Evolutionary conservation across 2,888 invertebrate genomes (phyloP).

Genomic region (Volucella inflata): DNA sequence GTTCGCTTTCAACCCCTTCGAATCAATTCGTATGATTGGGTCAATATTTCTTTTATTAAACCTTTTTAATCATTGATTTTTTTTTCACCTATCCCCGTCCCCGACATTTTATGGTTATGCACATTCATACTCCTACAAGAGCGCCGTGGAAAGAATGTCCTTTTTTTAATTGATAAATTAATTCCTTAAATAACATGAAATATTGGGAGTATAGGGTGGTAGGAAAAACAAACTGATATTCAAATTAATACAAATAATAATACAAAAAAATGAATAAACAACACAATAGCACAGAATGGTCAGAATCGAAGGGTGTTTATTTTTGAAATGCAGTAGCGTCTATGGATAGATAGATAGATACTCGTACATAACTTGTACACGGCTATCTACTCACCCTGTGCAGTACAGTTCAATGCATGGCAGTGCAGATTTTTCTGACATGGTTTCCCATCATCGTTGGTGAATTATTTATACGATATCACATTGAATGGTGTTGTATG

Average conservation of each 20-base stretch:
- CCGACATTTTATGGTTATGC: background rate
- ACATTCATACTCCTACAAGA: background rate
- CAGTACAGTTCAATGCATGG: background rate
- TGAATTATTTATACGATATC: slow-evolving; percentile 64
- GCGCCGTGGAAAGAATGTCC: background rate
- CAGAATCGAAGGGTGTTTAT: background rate
- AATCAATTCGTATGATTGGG: slow-evolving; percentile 22
- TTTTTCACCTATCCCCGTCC: too few species aligned
- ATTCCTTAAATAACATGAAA: background rate
- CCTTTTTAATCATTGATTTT: background rate
- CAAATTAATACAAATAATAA: slow-evolving; percentile 5
- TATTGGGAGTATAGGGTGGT: background rate
- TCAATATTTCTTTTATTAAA: slow-evolving; percentile 24
- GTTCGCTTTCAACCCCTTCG: background rate
- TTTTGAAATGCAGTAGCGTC: too few species aligned
- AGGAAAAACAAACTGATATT: background rate
- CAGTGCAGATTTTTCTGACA: background rate
- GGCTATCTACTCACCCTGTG: too few species aligned
- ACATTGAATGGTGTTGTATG: slow-evolving; percentile 60
- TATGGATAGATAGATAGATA: too few species aligned
- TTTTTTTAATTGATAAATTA: background rate
- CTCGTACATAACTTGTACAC: too few species aligned
- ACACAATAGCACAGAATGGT: background rate
- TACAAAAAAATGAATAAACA: too few species aligned
- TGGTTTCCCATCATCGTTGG: slow-evolving; percentile 30